phyloP scores from a whole-genome alignment of 2,888 invertebrate genomes.

The Muschampia plurimacula region DNA sequence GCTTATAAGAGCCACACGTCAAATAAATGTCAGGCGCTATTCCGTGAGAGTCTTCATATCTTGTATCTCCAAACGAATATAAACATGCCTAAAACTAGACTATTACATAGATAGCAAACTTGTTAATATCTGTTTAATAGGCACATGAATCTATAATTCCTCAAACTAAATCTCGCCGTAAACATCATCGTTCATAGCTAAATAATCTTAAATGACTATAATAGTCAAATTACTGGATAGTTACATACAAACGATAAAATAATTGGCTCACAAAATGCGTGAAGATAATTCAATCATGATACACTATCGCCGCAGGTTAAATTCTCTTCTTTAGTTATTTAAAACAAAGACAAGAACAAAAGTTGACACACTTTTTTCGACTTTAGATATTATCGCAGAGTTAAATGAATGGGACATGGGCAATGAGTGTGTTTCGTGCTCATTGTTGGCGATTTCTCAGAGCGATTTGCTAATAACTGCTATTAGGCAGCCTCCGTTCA shows the following conservation, averaged over 20 bases:
- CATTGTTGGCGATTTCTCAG: slow-evolving; percentile 81
- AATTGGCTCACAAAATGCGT: slow-evolving; percentile 58
- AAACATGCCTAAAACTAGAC: slow-evolving; percentile 8
- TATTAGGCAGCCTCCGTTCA: slow-evolving; percentile 73
- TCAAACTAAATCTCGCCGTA: neutral
- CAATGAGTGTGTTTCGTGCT: slow-evolving; percentile 79
- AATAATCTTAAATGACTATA: slow-evolving; percentile 42
- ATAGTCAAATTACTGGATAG: slow-evolving; percentile 48
- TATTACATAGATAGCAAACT: neutral
- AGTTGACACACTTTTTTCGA: slow-evolving; percentile 73
- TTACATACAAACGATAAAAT: slow-evolving; percentile 68
- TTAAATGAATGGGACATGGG: slow-evolving; percentile 74
- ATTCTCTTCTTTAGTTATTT: slow-evolving; percentile 68
- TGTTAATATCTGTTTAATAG: slow-evolving; percentile 15
- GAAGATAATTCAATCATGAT: slow-evolving; percentile 76
- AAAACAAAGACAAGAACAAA: slow-evolving; percentile 58
- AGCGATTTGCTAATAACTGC: slow-evolving; percentile 78
- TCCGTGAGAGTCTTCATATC: neutral
- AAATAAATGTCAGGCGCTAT: no score
- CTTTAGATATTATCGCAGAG: slow-evolving; percentile 69
- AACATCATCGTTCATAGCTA: neutral
- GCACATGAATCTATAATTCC: neutral
- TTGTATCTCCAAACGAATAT: slow-evolving; percentile 29
- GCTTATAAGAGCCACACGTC: no score
- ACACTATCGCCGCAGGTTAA: slow-evolving; percentile 62